Percentiles rank a stretch among this genome's conserved stretches.
Conservation (phyloP, 2,888 invertebrate species). For the Megalurothrips usitatus region DNA sequence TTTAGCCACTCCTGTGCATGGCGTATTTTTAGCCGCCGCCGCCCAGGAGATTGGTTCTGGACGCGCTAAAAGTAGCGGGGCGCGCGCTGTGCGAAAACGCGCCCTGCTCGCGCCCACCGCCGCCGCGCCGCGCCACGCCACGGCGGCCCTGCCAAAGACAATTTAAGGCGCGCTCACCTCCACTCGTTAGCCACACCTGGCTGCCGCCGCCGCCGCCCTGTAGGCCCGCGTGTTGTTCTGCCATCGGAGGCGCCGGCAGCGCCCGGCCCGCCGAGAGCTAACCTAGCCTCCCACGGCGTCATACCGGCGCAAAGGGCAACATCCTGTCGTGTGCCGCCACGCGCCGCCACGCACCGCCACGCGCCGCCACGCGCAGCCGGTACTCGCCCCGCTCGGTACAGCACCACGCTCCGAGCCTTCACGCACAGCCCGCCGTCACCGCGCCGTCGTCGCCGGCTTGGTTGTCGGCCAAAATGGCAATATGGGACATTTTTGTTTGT, state of each 20-base stretch:
- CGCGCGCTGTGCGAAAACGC: conserved; percentile 6
- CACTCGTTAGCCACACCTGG: too few relatives aligned
- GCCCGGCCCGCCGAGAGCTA: too few relatives aligned
- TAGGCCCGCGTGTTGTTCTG: too few relatives aligned
- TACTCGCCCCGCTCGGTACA: neutral
- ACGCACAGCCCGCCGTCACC: neutral
- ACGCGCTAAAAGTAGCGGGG: conserved; percentile 9
- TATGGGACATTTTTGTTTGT: conserved; percentile 18
- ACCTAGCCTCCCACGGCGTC: too few relatives aligned
- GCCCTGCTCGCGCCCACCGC: neutral
- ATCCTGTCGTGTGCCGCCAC: too few relatives aligned
- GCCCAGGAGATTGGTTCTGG: conserved; percentile 17
- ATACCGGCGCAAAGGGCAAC: too few relatives aligned
- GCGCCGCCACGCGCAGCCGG: neutral
- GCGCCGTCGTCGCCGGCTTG: neutral
- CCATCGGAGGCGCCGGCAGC: too few relatives aligned
- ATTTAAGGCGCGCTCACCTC: too few relatives aligned
- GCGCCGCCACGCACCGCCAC: neutral
- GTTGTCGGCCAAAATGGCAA: conserved; percentile 7
- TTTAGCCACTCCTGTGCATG: conserved; percentile 22
- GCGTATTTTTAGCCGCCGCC: conserved; percentile 1
- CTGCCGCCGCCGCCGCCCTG: too few relatives aligned
- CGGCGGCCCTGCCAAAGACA: too few relatives aligned
- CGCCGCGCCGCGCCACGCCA: neutral
- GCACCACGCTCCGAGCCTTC: neutral